Percentiles rank a stretch among this genome's conserved stretches.
Conservation (phyloP, 2,113 vertebrate genomes). For the Rhinopomastus cyanomelas region DNA sequence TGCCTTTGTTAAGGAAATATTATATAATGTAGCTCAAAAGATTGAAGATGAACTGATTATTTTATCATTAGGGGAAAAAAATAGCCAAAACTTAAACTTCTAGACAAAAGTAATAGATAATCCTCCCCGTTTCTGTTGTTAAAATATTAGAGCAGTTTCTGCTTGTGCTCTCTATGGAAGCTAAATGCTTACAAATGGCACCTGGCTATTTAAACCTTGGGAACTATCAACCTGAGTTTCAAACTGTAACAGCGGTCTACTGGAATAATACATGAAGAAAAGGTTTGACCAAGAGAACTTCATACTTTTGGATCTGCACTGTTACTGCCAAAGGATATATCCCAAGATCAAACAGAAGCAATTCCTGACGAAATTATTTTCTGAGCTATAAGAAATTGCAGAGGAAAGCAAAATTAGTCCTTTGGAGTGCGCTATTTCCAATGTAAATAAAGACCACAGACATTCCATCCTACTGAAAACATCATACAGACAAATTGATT, state of each 20-base stretch:
- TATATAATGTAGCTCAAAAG: not conserved
- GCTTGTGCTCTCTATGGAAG: not conserved
- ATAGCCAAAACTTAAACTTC: not conserved
- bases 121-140: not conserved
- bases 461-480: not conserved
- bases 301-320: not conserved
- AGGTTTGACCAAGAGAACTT: not conserved
- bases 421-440: not conserved
- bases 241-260: not conserved
- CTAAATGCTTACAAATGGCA: not conserved
- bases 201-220: not conserved
- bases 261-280: not conserved
- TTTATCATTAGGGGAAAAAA: not conserved
- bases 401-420: not conserved
- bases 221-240: not conserved
- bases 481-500: not conserved
- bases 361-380: not conserved
- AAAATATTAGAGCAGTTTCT: not conserved
- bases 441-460: not conserved
- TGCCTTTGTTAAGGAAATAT: not conserved
- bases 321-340: not conserved
- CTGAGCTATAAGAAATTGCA: not conserved
- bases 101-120: not conserved
- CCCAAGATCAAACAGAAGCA: not conserved
- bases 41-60: not conserved